Percentiles rank a stretch among this genome's conserved stretches.
phyloP scores from a whole-genome alignment of 23 tunicate species.

The Halocynthia aurantium region DNA sequence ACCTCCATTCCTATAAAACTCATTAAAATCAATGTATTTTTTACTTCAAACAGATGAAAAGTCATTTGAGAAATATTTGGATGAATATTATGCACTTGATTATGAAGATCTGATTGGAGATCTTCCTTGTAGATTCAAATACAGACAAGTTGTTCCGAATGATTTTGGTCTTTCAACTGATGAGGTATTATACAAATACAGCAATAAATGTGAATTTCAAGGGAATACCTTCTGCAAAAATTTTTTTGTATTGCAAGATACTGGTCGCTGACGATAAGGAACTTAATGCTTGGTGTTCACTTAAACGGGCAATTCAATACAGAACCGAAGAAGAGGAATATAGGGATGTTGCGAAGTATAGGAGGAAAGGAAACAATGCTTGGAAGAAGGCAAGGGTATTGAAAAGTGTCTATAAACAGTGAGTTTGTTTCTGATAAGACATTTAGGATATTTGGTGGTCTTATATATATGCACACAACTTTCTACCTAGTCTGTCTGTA shows the following conservation, averaged over 20 bases:
- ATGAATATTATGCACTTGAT: slow-evolving; percentile 83
- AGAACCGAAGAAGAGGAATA: slow-evolving; percentile 51
- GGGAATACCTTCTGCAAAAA: neutral
- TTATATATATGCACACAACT: no score
- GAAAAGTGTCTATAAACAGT: slow-evolving; percentile 16
- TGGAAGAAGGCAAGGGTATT: slow-evolving; percentile 32
- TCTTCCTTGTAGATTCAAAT: slow-evolving; percentile 76
- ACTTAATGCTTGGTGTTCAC: slow-evolving; percentile 79
- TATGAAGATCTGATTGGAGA: slow-evolving; percentile 81
- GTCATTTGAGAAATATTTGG: slow-evolving; percentile 54
- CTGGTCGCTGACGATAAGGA: slow-evolving; percentile 55
- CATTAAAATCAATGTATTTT: no score
- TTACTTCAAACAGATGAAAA: slow-evolving; percentile 25
- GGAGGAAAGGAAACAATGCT: slow-evolving; percentile 25
- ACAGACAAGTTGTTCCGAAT: slow-evolving; percentile 50
- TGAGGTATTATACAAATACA: slow-evolving; percentile 34
- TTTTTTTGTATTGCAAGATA: slow-evolving; percentile 23
- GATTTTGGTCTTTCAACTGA: slow-evolving; percentile 76
- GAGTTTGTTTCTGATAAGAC: neutral
- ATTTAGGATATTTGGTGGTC: no score
- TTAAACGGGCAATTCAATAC: slow-evolving; percentile 63
- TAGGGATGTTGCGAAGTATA: slow-evolving; percentile 23
- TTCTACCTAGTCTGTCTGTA: neutral
- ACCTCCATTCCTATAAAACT: no score
- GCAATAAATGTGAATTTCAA: neutral